phyloP scores from a whole-genome alignment of 2,888 invertebrate species.

The Melanostoma scalare region DNA sequence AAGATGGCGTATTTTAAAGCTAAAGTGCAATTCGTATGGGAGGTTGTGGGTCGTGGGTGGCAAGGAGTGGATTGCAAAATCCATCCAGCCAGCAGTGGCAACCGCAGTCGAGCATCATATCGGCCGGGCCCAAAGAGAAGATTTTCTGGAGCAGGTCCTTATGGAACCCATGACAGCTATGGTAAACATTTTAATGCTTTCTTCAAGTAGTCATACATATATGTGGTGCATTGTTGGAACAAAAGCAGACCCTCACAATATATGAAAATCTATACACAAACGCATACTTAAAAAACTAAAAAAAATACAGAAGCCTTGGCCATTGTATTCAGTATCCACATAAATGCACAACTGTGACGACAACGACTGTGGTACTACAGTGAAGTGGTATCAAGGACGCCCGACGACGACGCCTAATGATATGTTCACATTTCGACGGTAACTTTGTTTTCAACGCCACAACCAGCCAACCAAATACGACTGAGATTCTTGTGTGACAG shows the following conservation, averaged over 20 bases:
- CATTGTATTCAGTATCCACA: conserved; percentile 46
- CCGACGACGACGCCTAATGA: conserved; percentile 58
- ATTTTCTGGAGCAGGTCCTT: conserved; percentile 68
- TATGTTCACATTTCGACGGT: conserved; percentile 61
- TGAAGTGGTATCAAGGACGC: conserved; percentile 66
- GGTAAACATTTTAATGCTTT: conserved; percentile 69
- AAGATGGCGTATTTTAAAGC: conserved; percentile 67
- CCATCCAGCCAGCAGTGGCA: conserved; percentile 24
- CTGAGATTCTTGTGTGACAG: conserved; percentile 29
- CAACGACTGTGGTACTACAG: conserved; percentile 28
- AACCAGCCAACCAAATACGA: conserved; percentile 21
- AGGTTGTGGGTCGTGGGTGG: too few relatives aligned
- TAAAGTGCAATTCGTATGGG: conserved; percentile 54
- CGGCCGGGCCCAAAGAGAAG: conserved; percentile 37
- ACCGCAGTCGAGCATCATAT: conserved; percentile 40
- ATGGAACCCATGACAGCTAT: conserved; percentile 66
- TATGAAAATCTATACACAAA: background rate
- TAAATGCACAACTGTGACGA: conserved; percentile 55
- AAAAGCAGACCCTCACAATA: conserved; percentile 35
- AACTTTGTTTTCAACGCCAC: conserved; percentile 18
- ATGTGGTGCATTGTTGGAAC: conserved; percentile 47
- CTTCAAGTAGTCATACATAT: conserved; percentile 53
- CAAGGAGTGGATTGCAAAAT: conserved; percentile 28
- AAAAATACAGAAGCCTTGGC: conserved; percentile 28
- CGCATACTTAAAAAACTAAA: background rate